Conservation (phyloP, 2,797 vertebrate genomes). For the Ispidina lecontei region DNA sequence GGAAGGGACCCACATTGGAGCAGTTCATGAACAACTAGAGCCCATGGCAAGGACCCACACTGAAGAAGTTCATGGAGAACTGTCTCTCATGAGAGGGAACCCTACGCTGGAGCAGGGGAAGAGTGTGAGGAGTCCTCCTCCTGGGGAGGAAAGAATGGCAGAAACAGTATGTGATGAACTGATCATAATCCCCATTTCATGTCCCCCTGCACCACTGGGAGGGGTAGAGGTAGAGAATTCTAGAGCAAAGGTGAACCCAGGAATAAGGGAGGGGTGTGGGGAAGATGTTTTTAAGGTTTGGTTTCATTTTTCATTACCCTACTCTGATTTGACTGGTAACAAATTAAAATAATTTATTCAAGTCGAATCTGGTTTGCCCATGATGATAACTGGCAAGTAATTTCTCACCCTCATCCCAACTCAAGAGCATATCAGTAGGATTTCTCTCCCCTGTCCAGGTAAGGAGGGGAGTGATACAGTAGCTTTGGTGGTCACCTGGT, state of each 20-base stretch:
- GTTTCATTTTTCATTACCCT: not conserved
- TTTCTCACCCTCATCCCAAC: not conserved
- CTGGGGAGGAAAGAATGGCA: not conserved
- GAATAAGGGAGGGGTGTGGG: not conserved
- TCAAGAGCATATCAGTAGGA: not conserved
- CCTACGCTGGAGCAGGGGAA: not conserved
- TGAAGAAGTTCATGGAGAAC: not conserved
- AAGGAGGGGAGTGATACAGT: not conserved
- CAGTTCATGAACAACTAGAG: not conserved
- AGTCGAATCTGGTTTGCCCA: not conserved
- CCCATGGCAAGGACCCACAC: not conserved
- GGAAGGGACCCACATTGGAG: not conserved
- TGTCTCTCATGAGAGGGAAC: not conserved
- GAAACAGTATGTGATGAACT: not conserved
- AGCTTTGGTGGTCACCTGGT: not conserved
- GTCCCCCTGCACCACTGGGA: not conserved
- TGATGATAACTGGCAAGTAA: not conserved
- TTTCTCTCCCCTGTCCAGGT: not conserved
- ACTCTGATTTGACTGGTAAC: not conserved
- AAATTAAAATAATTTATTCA: not conserved
- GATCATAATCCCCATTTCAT: not conserved
- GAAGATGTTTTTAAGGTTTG: not conserved
- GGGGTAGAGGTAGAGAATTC: not conserved
- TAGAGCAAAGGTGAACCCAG: not conserved
- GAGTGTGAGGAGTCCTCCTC: not conserved